A percentile compares a stretch with the other conserved stretches of the same genome.
These are phyloP conservation scores for Meles meles DNA, from an alignment of 2,113 vertebrate species.

Conservation along the genomic window DNA sequence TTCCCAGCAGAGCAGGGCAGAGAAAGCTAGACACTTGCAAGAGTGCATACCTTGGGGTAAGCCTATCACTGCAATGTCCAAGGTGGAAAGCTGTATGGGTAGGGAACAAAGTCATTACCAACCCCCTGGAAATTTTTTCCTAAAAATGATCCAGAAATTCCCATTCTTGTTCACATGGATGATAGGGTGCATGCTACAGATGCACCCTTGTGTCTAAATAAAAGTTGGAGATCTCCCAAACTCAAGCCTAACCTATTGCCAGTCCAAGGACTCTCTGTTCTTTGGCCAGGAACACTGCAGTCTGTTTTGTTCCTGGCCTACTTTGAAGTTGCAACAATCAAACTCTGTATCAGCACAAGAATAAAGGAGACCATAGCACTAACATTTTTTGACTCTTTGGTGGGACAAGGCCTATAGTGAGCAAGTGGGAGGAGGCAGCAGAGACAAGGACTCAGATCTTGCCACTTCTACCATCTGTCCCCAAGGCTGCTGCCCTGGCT, in stretches of 20 bases:
- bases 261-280: neutral
- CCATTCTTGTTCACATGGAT: fast-evolving
- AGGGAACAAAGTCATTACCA: neutral
- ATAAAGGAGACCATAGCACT: neutral
- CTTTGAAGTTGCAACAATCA: neutral
- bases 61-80: neutral
- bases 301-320: neutral
- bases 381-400: neutral
- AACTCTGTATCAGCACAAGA: neutral
- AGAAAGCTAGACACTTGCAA: neutral
- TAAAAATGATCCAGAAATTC: neutral
- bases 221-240: no score
- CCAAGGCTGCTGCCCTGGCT: neutral
- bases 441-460: neutral
- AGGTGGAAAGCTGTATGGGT: neutral
- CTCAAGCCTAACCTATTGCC: neutral
- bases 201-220: neutral
- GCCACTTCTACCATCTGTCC: neutral
- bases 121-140: neutral
- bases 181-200: fast-evolving
- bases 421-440: neutral
- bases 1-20: neutral
- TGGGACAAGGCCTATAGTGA: neutral
- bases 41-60: neutral
- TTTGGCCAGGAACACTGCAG: neutral